Base-by-base conservation (phyloP, 2,888 invertebrate genomes). In the Diaphora mendica region DNA sequence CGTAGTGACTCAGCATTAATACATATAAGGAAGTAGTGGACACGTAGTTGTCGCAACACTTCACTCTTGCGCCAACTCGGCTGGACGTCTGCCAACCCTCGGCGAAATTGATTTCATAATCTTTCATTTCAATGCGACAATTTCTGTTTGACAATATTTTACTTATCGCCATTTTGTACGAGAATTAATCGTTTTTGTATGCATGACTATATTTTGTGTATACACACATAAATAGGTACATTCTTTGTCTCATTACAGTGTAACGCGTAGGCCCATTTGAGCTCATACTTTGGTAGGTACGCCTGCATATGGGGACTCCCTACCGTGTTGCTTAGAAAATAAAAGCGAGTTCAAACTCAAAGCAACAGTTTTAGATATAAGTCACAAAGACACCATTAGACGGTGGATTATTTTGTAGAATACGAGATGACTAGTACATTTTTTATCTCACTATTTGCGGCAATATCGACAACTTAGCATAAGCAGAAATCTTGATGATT, bases 41-140 rank as follows among this genome's bases (percentile, higher is more conserved):
- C 30, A 67, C 55, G 66, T 64, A 71, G 39, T 75, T 71, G 71
- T 62, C 71, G 69, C 70, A 77, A 64, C 68, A 79, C 74, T 77
- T 55, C 73, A 70, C 69, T 76, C 74, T 75, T 76, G 79, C 76
- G 78, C 82, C 82, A 81, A 71, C 76, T 64, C 17, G 33, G 39
- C 82, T 85, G 84, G 84, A 82, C 7, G 15, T 0, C 67, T 70
- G 84, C 84, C 84, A 84, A 79, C 76, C 67, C 59, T 69, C 17
- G 55, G 26, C 68, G 68, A 74, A 84, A 84, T 83, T 85, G 84
- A 83, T 84, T 85, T 78, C 77, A 80, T 81, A 81, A 79, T 84
- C 76, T 79, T 81, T 79, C 74, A 84, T 79, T 76, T 80, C 75
- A 76, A 75, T 83, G 83, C 80, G 81, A 83, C 82, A 82, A 78